A percentile compares a stretch with the other conserved stretches of the same genome.
Conservation (phyloP, 2,113 vertebrate genomes). For the Prolemur simus region DNA sequence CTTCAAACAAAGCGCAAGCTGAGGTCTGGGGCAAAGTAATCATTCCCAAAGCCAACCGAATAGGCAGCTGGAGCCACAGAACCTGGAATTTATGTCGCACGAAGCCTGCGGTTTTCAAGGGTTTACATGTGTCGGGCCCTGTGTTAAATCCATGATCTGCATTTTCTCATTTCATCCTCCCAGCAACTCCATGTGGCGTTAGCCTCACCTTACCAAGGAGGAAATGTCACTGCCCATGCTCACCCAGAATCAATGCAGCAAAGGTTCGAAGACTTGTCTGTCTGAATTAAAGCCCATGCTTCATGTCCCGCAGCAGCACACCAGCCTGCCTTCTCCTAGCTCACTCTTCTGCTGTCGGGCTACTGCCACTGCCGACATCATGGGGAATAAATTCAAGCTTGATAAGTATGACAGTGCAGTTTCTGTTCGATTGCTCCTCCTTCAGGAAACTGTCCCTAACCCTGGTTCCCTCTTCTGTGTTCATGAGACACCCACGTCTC, state of each 20-base stretch:
- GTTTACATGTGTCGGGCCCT: not conserved
- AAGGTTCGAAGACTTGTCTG: not conserved
- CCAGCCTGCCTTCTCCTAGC: not conserved
- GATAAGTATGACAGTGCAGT: not conserved
- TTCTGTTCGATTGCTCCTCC: not conserved
- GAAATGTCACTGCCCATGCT: rapidly evolving
- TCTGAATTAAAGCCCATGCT: not conserved
- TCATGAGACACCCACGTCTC: not conserved
- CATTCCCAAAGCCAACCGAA: rapidly evolving
- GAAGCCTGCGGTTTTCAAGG: not conserved
- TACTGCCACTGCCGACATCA: not conserved
- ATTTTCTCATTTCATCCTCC: not conserved
- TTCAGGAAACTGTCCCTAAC: not conserved
- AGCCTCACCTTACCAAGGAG: not conserved
- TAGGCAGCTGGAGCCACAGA: rapidly evolving
- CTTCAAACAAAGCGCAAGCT: not conserved
- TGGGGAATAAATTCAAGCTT: not conserved
- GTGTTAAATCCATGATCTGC: not conserved
- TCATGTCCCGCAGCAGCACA: rapidly evolving
- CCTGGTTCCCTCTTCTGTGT: not conserved
- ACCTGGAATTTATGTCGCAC: not conserved
- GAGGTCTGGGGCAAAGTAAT: not conserved
- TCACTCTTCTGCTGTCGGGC: not conserved
- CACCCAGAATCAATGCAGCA: not conserved
- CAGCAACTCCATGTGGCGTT: rapidly evolving